These are phyloP conservation scores for Saimiri boliviensis DNA, from an alignment of 2,113 vertebrate genomes.

Conservation along the genomic window DNA sequence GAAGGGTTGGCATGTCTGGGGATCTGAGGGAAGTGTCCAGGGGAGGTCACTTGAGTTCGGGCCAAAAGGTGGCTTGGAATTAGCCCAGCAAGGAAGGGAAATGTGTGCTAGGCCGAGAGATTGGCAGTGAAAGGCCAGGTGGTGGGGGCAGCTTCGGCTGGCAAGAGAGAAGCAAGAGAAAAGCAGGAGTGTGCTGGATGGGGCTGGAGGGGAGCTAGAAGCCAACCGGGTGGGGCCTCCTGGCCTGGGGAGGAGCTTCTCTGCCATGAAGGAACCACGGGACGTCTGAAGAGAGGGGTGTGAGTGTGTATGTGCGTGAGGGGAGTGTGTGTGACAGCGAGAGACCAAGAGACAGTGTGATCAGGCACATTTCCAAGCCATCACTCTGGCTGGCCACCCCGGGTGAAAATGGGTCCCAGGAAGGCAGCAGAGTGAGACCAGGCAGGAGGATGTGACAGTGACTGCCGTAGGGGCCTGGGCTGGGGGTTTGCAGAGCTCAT, in stretches of 20 bases:
- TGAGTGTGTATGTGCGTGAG: rapidly evolving
- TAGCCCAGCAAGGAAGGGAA: neutral
- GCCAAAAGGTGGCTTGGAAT: neutral
- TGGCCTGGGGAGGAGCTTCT: neutral
- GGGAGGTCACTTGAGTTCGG: neutral
- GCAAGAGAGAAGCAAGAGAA: neutral
- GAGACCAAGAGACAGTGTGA: neutral
- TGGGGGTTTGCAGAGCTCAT: neutral
- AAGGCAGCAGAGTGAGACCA: neutral
- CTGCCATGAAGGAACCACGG: neutral
- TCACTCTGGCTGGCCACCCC: neutral
- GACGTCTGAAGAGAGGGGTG: rapidly evolving
- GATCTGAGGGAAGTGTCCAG: neutral
- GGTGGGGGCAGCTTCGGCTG: neutral
- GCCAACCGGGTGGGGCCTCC: neutral
- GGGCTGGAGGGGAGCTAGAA: neutral
- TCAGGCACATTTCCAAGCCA: neutral
- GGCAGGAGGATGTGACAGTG: neutral
- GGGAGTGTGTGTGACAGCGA: neutral
- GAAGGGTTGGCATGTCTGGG: rapidly evolving
- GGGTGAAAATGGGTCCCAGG: too few relatives aligned
- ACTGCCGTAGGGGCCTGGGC: neutral
- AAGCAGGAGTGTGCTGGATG: neutral
- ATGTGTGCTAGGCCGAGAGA: neutral
- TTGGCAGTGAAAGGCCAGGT: neutral